Conservation (phyloP, 1,140 invertebrate genomes). For the Ridgeia piscesae region DNA sequence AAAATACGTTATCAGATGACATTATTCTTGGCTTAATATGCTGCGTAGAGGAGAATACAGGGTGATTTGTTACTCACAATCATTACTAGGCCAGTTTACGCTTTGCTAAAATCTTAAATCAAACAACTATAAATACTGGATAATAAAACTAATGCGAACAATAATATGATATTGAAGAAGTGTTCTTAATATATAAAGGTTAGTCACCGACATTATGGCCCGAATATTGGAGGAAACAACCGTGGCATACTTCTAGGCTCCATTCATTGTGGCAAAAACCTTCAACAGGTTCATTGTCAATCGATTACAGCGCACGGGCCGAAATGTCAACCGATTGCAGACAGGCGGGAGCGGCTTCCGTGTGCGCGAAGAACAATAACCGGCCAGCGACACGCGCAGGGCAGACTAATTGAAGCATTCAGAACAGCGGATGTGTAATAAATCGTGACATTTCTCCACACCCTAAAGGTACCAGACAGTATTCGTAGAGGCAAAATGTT, state of each 20-base stretch:
- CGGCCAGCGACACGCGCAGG: neutral
- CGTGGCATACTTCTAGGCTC: neutral
- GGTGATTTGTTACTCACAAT: too few relatives aligned
- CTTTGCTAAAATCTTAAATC: neutral
- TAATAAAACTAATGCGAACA: neutral
- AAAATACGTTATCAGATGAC: too few relatives aligned
- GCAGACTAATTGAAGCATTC: slow-evolving; percentile 1
- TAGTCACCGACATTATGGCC: neutral
- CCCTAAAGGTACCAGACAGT: neutral
- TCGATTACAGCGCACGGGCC: neutral
- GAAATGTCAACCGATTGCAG: neutral
- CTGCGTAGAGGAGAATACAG: too few relatives aligned
- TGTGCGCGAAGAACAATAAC: neutral
- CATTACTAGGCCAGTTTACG: too few relatives aligned
- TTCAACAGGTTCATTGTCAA: neutral
- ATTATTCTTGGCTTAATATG: too few relatives aligned
- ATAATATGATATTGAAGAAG: neutral
- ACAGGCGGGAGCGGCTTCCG: neutral
- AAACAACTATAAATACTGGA: neutral
- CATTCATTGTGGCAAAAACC: neutral
- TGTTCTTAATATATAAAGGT: neutral
- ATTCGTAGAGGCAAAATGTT: neutral
- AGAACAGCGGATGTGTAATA: neutral
- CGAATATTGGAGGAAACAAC: neutral
- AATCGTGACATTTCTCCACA: neutral